phyloP scores from a whole-genome alignment of 2,797 vertebrate genomes.

The Sebastes flavidus region DNA sequence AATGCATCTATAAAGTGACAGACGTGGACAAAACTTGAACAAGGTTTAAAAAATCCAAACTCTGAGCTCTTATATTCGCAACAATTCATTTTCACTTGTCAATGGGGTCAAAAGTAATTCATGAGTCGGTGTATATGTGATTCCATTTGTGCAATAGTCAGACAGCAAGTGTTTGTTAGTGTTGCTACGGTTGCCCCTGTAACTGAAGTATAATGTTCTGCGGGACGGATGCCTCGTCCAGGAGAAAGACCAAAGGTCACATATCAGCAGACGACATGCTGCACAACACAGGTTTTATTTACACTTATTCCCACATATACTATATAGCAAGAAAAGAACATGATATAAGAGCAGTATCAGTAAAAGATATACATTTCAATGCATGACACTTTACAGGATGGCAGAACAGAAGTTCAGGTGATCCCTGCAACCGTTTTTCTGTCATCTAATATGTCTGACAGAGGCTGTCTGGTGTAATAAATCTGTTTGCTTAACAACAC shows the following conservation, averaged over 20 bases:
- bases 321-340: neutral
- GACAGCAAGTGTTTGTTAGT: conserved; percentile 22
- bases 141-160: conserved; percentile 6
- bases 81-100: neutral
- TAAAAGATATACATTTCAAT: neutral
- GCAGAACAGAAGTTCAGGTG: neutral
- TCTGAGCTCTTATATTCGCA: neutral
- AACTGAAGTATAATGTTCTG: conserved; percentile 33
- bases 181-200: conserved; percentile 16
- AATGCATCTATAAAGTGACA: neutral
- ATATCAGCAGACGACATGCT: neutral
- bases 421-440: neutral
- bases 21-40: neutral
- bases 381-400: neutral
- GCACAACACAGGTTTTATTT: neutral
- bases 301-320: neutral
- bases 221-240: neutral
- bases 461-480: neutral
- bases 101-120: neutral
- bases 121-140: neutral
- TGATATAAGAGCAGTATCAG: neutral
- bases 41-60: neutral
- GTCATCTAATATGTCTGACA: neutral
- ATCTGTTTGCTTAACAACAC: neutral
- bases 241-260: conserved; percentile 32